phyloP scores from a whole-genome alignment of 1,140 invertebrate species.

The Nilaparvata lugens region DNA sequence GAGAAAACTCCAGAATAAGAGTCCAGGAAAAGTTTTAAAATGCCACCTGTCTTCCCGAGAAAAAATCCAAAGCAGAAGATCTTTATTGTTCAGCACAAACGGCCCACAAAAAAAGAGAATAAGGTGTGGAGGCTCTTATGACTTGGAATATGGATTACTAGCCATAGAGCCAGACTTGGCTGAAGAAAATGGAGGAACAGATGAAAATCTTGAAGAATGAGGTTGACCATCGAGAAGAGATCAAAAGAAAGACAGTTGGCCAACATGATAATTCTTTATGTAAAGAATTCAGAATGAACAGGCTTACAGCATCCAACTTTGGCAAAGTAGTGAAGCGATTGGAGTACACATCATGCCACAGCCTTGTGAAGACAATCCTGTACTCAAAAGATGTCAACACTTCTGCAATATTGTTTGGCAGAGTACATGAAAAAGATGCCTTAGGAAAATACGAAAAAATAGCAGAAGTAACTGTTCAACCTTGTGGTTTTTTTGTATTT shows the following conservation, averaged over 20 bases:
- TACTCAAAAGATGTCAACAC: neutral
- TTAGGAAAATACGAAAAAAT: neutral
- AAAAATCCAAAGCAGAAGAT: neutral
- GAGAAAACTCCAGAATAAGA: neutral
- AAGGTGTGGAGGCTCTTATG: neutral
- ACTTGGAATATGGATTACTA: neutral
- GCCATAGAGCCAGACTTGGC: neutral
- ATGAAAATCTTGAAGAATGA: neutral
- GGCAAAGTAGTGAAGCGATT: neutral
- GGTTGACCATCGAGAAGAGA: neutral
- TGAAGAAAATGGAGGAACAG: neutral
- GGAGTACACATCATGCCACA: neutral
- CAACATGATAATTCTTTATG: neutral
- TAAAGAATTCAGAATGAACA: neutral
- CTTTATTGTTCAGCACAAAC: neutral
- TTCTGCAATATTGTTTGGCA: neutral
- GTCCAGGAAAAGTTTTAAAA: neutral
- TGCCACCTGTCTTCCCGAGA: neutral
- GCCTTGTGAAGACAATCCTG: neutral
- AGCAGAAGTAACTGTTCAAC: neutral
- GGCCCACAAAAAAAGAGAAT: neutral
- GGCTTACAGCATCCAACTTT: slow-evolving; percentile 1
- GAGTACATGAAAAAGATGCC: neutral
- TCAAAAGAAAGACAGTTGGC: neutral
- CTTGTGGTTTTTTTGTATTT: slow-evolving; percentile 4